Percentiles rank a stretch among this genome's conserved stretches.
These are phyloP conservation scores for Xenopus petersii DNA, from an alignment of 2,797 vertebrate species.

Conservation along the genomic window DNA sequence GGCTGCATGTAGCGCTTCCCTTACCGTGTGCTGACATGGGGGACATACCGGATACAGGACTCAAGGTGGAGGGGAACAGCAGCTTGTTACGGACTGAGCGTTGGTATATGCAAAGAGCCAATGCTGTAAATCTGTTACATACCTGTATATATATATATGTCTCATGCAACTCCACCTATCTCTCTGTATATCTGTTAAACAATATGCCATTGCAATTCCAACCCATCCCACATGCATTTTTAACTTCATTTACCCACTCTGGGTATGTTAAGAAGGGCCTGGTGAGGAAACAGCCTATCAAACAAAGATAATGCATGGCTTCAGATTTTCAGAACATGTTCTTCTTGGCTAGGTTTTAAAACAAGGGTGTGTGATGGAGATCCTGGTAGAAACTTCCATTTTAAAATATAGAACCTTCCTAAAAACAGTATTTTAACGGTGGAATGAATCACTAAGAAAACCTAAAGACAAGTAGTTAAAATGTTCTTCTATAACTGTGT, in stretches of 20 bases:
- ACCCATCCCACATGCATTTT: not conserved
- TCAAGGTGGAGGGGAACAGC: conserved; percentile 26
- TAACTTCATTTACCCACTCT: not conserved
- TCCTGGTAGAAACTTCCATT: not conserved
- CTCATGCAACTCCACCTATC: conserved; percentile 30
- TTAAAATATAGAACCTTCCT: not conserved
- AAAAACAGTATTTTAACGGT: not conserved
- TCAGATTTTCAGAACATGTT: not conserved
- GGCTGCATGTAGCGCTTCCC: conserved; percentile 47
- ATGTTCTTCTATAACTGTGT: not conserved
- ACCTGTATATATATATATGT: conserved; percentile 6
- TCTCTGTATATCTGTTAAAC: conserved; percentile 14
- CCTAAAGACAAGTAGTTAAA: not conserved
- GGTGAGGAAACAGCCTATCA: not conserved
- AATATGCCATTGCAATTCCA: not conserved
- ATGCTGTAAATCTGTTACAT: conserved; percentile 30
- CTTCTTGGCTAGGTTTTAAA: not conserved
- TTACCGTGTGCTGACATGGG: conserved; percentile 27
- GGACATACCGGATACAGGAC: conserved; percentile 35
- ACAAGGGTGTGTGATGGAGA: not conserved
- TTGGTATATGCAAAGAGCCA: conserved; percentile 11
- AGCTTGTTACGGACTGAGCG: conserved; percentile 23
- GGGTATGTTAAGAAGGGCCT: not conserved
- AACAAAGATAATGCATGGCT: not conserved
- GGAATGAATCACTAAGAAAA: not conserved